Base-by-base conservation (phyloP, 2,888 invertebrate species). In the Meta bourneti region DNA sequence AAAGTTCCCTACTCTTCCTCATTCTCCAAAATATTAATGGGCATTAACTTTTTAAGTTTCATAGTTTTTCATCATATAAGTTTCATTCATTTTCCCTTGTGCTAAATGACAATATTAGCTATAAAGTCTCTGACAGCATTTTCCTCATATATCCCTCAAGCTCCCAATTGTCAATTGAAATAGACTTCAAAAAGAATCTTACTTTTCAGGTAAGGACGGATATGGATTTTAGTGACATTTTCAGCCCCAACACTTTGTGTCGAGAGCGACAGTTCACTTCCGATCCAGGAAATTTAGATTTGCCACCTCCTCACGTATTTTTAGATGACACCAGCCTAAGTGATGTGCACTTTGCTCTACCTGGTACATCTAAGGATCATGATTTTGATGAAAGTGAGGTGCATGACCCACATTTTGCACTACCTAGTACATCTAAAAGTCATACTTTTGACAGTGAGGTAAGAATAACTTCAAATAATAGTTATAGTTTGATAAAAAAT, bases 341-440 rank as follows among this genome's bases (percentile, higher is more conserved):
- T 75, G 93, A 93, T 86, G 86, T 91, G 78, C 88, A 93, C 72
- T 93, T 93, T 91, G 89, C 79, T 20, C 34, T 91, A 34, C 93
- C 93, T 74, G 82, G 90, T 75, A 78, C 93, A 69, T 82, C 93
- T 34, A 74, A 85, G 71, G 75, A 77, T 79, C 70, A 70, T 70
- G 79, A 81, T 34, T 91, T 91, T 82, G 61, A 78, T 75, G 90
- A 92, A 6, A 90, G 79, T 74, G 90, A 90, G 16, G 92, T 92
- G 69, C 16, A 51, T 89, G 19, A 70, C 19, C 54, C 34, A 19
- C 20, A 19, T 19, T 74, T 74, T 74, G 20, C 19, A 19, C 11
- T 74, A 19, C 74, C 74, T 19, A 9, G 34, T 74, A 74, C 34
- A 0, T 74, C 34, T 9, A 11, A 74, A 34, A 74, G 34, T 34